Evolutionary conservation across 2,888 invertebrate species (phyloP).

Genomic region (Oligia latruncula): DNA sequence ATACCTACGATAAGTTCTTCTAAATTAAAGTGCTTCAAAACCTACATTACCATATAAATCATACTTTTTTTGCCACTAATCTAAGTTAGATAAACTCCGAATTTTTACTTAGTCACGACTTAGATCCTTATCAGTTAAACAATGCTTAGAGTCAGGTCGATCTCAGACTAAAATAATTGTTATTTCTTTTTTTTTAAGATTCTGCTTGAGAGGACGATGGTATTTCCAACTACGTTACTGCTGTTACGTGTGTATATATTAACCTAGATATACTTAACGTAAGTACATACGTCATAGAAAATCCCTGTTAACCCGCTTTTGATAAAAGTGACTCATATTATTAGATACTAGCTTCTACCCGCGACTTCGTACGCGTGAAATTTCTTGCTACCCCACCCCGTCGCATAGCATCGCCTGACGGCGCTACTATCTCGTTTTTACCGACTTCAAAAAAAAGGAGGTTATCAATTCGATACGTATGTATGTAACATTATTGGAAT

Average conservation of each 20-base stretch:
- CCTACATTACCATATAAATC: conserved; percentile 17
- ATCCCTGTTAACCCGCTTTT: too few species aligned
- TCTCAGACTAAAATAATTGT: conserved; percentile 38
- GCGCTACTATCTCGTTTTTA: too few species aligned
- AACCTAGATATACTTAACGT: too few species aligned
- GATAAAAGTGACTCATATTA: too few species aligned
- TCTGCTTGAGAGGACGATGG: conserved; percentile 35
- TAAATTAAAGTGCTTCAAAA: conserved; percentile 8
- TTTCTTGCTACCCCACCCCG: too few species aligned
- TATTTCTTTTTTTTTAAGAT: conserved; percentile 16
- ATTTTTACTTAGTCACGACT: conserved; percentile 32
- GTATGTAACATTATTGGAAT: too few species aligned
- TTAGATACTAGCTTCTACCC: too few species aligned
- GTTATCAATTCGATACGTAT: too few species aligned
- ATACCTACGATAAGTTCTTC: background rate
- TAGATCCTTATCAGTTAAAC: conserved; percentile 36
- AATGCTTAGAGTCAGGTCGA: conserved; percentile 41
- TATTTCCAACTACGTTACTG: conserved; percentile 22
- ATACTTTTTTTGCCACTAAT: conserved; percentile 25
- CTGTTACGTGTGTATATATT: background rate
- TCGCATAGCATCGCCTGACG: too few species aligned
- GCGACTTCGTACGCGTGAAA: too few species aligned
- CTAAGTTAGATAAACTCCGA: conserved; percentile 4
- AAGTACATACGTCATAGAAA: too few species aligned
- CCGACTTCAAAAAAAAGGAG: too few species aligned